These are phyloP conservation scores for Drosophila nigricruria DNA, from an alignment of 2,888 invertebrate genomes.

Conservation along the genomic window DNA sequence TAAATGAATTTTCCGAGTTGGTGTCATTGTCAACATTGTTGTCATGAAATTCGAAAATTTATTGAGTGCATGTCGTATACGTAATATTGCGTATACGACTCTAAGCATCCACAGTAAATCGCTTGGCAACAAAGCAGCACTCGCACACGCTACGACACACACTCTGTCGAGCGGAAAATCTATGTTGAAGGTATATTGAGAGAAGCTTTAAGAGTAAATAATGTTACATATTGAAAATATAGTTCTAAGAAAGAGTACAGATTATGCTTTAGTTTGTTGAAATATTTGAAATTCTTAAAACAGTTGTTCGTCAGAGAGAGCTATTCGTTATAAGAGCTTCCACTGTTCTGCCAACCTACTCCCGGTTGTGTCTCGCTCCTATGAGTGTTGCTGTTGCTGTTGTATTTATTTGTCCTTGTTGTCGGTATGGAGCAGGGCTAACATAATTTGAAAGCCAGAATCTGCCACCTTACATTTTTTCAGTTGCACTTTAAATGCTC, in stretches of 20 bases:
- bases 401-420: slow-evolving; percentile 20
- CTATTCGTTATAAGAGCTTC: slow-evolving; percentile 13
- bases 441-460: slow-evolving; percentile 56
- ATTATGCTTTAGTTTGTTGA: no score
- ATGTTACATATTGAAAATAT: no score
- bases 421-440: slow-evolving; percentile 26
- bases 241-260: no score
- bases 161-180: neutral
- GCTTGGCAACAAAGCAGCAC: slow-evolving; percentile 22
- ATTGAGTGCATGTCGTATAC: slow-evolving; percentile 68
- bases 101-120: slow-evolving; percentile 28
- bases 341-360: neutral
- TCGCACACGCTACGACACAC: neutral
- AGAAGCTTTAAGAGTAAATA: neutral
- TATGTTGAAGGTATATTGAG: neutral
- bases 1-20: slow-evolving; percentile 40
- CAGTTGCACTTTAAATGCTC: slow-evolving; percentile 58
- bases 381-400: slow-evolving; percentile 10
- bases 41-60: slow-evolving; percentile 67
- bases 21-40: slow-evolving; percentile 25
- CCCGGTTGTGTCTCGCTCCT: neutral
- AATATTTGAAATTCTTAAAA: no score
- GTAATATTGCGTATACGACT: slow-evolving; percentile 41
- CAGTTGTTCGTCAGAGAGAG: neutral
- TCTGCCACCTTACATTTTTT: slow-evolving; percentile 57